Base-by-base conservation (phyloP, 2,113 vertebrate genomes). In the Mustela lutreola region DNA sequence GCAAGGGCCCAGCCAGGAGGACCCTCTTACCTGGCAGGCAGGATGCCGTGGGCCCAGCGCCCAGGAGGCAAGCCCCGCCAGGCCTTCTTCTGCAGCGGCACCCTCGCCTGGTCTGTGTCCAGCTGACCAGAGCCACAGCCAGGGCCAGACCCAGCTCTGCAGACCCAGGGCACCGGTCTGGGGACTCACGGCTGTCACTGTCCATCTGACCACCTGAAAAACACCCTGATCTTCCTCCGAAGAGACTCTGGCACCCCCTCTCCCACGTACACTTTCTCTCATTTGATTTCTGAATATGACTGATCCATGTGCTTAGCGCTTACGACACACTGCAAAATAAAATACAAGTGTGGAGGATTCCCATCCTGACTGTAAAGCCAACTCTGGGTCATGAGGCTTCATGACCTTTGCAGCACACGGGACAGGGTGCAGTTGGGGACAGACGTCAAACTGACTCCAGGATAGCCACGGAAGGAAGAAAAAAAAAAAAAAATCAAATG, bases 21-120 rank as follows among this genome's bases (percentile, higher is more conserved):
- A 98, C 97, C 39, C 53, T 7, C 15, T 98, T 98, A 98, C 98
- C 99, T 98, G 97, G 98, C 97, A 97, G 97, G 98, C 98, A 98
- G 97, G 98, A 98, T 98, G 98, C 98, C 67, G 95, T 94, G 97
- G 98, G 99, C 98, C 99, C 94, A 63, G 93, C 98, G 98, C 98
- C 98, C 98, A 98, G 63, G 48, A 87, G 33, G 78, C 78, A 26
- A 98, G 98, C 98, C 99, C 99, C 98, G 98, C 98, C 99, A 99
- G 98, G 98, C 98, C 98, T 97, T 98, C 98, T 97, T 98, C 98
- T 97, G 98, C 94, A 97, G 97, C 98, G 96, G 97, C 96, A 94
- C 92, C 97, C 88, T 84, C 89, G 85, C 97, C 96, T 95, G 97
- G 95, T 89, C 96, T 79, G 96, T 8, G 6, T 96, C 84, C 96